Base-by-base conservation (phyloP, 2,797 vertebrate species). In the Falco rusticolus region DNA sequence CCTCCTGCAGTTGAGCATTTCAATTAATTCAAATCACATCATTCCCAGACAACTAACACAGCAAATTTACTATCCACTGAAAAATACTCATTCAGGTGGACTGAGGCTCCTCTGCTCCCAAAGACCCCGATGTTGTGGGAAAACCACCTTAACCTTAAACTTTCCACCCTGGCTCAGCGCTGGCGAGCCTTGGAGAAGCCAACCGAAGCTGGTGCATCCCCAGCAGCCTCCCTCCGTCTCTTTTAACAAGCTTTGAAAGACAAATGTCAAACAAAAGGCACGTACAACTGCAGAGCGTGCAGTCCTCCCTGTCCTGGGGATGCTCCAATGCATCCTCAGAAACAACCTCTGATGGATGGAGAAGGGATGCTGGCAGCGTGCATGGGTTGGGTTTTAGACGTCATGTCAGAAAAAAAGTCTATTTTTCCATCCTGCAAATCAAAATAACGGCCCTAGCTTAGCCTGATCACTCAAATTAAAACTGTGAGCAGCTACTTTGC, bases 1-100 rank as follows among this genome's bases (percentile, higher is more conserved):
- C 63, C 69, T 68, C 64, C 72, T 72, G 54, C 88, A 86, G 90
- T 25, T 88, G 79, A 81, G 76, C 76, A 16, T 80, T 94, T 94
- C 94, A 90, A 96, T 97, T 96, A 95, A 97, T 97, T 97, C 96
- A 94, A 95, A 97, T 95, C 96, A 96, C 96, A 82, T 91, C 90
- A 0, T 50, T 87, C 41, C 76, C 93, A 94, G 90, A 88, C 83
- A 78, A 91, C 92, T 60, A 90, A 64, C 65, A 88, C 11, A 3
- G 83, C 8, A 2, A 70, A 95, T 91, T 94, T 78, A 80, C 90
- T 54, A 33, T 50, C 91, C 91, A 12, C 87, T 78, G 85, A 10
- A 94, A 96, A 94, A 50, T 84, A 81, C 43, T 91, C 31, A 37
- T 21, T 64, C 72, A 45, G 86, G 77, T 84, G 90, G 90, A 59